Conservation (phyloP, 2,797 vertebrate genomes). For the Synanceia verrucosa region DNA sequence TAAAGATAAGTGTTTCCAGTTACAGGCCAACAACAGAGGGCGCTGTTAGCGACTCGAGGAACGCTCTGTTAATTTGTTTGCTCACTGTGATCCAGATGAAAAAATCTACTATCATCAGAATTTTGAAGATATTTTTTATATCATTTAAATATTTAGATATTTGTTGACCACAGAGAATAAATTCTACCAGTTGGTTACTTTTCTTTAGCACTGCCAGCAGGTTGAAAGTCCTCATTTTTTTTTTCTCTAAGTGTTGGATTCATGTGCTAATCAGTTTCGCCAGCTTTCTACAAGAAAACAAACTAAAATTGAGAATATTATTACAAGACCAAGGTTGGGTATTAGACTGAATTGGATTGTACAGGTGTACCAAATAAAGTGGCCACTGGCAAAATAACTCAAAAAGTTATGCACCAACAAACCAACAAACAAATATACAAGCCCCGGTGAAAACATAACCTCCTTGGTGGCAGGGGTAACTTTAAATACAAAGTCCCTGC, state of each 20-base stretch:
- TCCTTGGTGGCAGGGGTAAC: too few relatives aligned
- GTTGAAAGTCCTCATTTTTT: neutral
- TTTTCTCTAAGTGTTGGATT: too few relatives aligned
- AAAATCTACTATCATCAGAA: too few relatives aligned
- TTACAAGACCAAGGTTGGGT: neutral
- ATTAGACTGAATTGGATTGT: neutral
- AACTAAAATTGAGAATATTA: neutral
- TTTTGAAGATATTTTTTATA: too few relatives aligned
- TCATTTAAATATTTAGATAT: too few relatives aligned
- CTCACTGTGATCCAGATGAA: neutral
- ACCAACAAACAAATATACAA: too few relatives aligned
- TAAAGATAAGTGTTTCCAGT: neutral
- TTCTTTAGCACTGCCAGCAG: neutral
- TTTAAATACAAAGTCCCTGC: too few relatives aligned
- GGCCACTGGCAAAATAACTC: neutral
- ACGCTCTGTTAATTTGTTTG: too few relatives aligned
- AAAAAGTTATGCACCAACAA: neutral
- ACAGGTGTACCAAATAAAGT: neutral
- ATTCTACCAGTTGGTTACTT: neutral
- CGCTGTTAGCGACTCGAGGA: neutral
- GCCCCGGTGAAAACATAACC: too few relatives aligned
- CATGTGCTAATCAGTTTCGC: too few relatives aligned
- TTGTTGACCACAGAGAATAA: neutral
- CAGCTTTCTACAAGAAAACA: neutral
- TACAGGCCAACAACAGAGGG: neutral